A percentile compares a stretch with the other conserved stretches of the same genome.
Conservation (phyloP, 2,888 invertebrate genomes). For the Protodeltote pygarga region DNA sequence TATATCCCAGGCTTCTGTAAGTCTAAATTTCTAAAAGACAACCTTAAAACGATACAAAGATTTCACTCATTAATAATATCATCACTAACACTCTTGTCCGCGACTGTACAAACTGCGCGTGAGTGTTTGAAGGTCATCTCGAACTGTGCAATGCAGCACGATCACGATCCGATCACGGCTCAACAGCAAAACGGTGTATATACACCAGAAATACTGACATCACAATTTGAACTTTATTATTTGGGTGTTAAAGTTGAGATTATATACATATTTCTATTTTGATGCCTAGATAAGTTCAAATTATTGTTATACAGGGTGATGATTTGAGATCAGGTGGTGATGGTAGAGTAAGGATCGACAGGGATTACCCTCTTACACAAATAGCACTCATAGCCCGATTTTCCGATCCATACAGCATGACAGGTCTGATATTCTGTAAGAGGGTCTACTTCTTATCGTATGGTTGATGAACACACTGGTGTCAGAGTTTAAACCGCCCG, state of each 20-base stretch:
- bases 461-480: no score
- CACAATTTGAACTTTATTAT: slow-evolving; percentile 13
- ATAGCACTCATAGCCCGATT: no score
- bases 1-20: no score
- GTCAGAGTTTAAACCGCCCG: no score
- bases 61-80: background rate
- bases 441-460: no score
- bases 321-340: no score
- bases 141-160: slow-evolving; percentile 80
- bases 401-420: no score
- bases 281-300: slow-evolving; percentile 40
- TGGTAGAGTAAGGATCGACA: no score
- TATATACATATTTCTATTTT: background rate
- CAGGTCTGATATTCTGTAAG: no score
- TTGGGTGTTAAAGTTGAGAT: background rate
- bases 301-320: slow-evolving; percentile 53
- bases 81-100: slow-evolving; percentile 39
- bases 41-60: no score
- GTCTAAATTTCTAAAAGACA: no score
- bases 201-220: background rate
- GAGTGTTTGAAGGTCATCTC: slow-evolving; percentile 76
- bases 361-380: no score
- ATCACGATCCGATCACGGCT: slow-evolving; percentile 66
- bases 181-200: slow-evolving; percentile 47
- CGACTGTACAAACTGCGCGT: slow-evolving; percentile 67